Percentiles rank a stretch among this genome's conserved stretches.
These are phyloP conservation scores for Phaethon lepturus DNA, from an alignment of 2,113 vertebrate genomes.

Conservation along the genomic window DNA sequence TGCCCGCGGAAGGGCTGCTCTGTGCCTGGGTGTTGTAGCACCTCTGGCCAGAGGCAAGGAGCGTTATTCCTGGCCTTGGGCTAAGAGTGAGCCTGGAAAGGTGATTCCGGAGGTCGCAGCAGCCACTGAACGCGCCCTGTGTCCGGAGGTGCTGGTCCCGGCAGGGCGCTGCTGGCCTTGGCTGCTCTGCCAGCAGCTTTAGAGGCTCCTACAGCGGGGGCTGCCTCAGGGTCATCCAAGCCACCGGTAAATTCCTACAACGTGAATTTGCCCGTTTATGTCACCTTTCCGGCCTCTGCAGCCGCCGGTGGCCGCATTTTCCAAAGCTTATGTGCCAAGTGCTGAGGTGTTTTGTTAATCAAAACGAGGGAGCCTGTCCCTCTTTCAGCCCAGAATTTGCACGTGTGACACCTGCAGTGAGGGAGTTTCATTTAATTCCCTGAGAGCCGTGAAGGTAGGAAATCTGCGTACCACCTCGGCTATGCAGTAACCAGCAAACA, in stretches of 20 bases:
- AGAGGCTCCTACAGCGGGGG: background rate
- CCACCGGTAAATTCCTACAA: background rate
- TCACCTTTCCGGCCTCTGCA: background rate
- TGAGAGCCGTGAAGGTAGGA: background rate
- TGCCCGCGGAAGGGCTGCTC: background rate
- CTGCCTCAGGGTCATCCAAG: background rate
- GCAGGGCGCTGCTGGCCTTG: background rate
- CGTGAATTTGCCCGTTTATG: background rate
- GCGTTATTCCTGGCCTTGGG: background rate
- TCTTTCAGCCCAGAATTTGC: background rate
- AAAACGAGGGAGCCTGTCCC: background rate
- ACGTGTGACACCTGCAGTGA: background rate
- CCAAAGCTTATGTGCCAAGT: background rate
- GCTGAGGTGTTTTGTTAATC: background rate
- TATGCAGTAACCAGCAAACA: background rate
- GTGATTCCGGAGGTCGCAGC: background rate
- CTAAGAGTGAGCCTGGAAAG: background rate
- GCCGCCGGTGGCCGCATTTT: background rate
- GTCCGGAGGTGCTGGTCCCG: background rate
- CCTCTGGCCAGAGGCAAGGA: background rate
- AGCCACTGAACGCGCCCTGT: fast-evolving
- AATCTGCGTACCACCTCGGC: background rate
- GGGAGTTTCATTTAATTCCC: background rate
- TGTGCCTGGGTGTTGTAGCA: background rate
- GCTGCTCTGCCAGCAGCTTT: background rate